phyloP scores from a whole-genome alignment of 2,797 vertebrate genomes.

The Coranthus polyacanthus region DNA sequence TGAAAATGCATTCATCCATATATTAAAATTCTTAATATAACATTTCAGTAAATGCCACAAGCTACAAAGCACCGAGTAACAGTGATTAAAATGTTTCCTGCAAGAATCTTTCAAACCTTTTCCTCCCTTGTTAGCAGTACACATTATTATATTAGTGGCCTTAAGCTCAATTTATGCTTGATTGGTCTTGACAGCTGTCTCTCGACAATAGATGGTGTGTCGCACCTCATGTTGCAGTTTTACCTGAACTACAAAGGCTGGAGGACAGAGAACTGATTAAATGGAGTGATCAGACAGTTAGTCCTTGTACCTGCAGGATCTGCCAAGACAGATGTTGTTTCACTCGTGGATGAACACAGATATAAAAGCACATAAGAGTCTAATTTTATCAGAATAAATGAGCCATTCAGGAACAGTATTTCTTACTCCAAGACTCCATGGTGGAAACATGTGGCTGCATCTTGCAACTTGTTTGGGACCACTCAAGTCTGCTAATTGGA shows the following conservation, averaged over 20 bases:
- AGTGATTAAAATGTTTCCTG: slow-evolving; percentile 18
- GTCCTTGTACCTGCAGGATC: slow-evolving; percentile 12
- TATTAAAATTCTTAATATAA: background rate
- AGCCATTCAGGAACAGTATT: background rate
- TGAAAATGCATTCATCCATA: background rate
- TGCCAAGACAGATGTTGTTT: slow-evolving; percentile 24
- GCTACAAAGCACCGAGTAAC: background rate
- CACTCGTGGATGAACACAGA: slow-evolving; percentile 22
- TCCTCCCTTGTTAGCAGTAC: slow-evolving; percentile 7
- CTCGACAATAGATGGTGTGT: slow-evolving; percentile 11
- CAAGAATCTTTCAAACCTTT: slow-evolving; percentile 12
- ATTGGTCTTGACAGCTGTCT: slow-evolving; percentile 31
- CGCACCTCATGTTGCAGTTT: slow-evolving; percentile 7
- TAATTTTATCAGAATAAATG: background rate
- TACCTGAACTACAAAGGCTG: slow-evolving; percentile 30
- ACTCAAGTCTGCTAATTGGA: background rate
- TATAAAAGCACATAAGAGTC: background rate
- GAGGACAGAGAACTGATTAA: slow-evolving; percentile 21
- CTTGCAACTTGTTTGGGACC: background rate
- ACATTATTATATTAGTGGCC: slow-evolving; percentile 10
- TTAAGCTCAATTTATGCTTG: slow-evolving; percentile 30
- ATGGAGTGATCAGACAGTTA: slow-evolving; percentile 20
- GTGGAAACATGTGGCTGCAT: too few relatives aligned
- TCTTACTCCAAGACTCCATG: background rate
- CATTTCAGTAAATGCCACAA: slow-evolving; percentile 1